Percentiles rank a stretch among this genome's conserved stretches.
Conservation (phyloP, 2,113 vertebrate species). For the Clarias magur region DNA sequence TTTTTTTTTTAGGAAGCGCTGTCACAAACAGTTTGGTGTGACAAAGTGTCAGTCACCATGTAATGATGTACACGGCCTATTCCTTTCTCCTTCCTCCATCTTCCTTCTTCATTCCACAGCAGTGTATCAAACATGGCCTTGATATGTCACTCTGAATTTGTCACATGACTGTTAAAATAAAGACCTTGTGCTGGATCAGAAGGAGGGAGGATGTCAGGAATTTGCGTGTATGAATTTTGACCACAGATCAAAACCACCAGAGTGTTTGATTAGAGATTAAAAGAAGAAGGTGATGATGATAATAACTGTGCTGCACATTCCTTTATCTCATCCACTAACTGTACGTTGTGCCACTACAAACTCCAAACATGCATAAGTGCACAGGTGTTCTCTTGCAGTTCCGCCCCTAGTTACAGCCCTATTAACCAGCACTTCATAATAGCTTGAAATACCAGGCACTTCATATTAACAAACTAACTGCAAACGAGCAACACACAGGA, state of each 20-base stretch:
- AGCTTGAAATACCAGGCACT: not conserved
- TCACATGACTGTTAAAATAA: conserved; percentile 51
- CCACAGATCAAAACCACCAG: conserved; percentile 38
- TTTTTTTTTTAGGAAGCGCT: conserved; percentile 50
- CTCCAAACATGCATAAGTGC: not conserved
- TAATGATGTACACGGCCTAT: conserved; percentile 42
- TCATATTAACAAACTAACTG: conserved; percentile 27
- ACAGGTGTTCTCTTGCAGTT: too few species aligned
- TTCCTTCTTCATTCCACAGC: conserved; percentile 26
- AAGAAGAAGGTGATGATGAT: not conserved
- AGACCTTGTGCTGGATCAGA: conserved; percentile 50
- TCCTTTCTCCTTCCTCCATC: conserved; percentile 27
- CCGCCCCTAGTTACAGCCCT: too few species aligned
- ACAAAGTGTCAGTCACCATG: conserved; percentile 56
- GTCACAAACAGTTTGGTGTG: conserved; percentile 56
- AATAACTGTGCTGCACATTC: too few species aligned
- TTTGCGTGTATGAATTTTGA: conserved; percentile 52
- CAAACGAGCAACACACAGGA: conserved; percentile 12
- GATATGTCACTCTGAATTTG: conserved; percentile 67
- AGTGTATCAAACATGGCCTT: conserved; percentile 57
- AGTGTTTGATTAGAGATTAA: conserved; percentile 24
- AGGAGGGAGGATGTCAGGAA: conserved; percentile 46
- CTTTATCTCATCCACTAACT: not conserved
- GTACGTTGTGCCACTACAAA: not conserved
- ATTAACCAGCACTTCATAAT: conserved; percentile 13